Percentiles rank a stretch among this genome's conserved stretches.
Evolutionary conservation across 2,113 vertebrate genomes (phyloP).

Genomic region (Zingel zingel): DNA sequence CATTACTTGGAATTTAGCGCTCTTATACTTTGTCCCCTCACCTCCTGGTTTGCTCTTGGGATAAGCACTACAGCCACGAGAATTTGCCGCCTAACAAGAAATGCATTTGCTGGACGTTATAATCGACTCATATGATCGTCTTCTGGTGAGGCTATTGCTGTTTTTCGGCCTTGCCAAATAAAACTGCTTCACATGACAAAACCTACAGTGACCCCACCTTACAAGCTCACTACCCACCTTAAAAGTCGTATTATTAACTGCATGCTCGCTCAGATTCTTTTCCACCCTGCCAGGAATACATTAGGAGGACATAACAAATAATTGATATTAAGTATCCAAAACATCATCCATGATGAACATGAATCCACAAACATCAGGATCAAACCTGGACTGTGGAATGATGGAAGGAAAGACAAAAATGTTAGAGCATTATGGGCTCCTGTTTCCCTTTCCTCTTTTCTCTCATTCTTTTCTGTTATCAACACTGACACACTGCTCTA

Average conservation of each 20-base stretch:
- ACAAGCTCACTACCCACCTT: background rate
- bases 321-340: background rate
- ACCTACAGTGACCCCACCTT: background rate
- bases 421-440: background rate
- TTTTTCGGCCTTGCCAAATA: background rate
- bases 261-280: background rate
- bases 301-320: background rate
- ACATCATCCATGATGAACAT: background rate
- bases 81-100: too few relatives aligned
- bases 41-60: too few relatives aligned
- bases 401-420: background rate
- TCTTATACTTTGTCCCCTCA: too few relatives aligned
- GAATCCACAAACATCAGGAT: background rate
- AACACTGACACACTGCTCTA: constrained; percentile 38
- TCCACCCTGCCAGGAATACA: background rate
- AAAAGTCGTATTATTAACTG: background rate
- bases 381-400: background rate
- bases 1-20: too few relatives aligned
- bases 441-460: background rate
- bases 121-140: too few relatives aligned
- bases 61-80: too few relatives aligned
- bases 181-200: background rate
- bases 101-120: too few relatives aligned
- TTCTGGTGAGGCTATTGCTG: background rate
- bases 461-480: constrained; percentile 19